A percentile compares a stretch with the other conserved stretches of the same genome.
Evolutionary conservation across 2,797 vertebrate species (phyloP).

Genomic region (Pelochelys cantorii): DNA sequence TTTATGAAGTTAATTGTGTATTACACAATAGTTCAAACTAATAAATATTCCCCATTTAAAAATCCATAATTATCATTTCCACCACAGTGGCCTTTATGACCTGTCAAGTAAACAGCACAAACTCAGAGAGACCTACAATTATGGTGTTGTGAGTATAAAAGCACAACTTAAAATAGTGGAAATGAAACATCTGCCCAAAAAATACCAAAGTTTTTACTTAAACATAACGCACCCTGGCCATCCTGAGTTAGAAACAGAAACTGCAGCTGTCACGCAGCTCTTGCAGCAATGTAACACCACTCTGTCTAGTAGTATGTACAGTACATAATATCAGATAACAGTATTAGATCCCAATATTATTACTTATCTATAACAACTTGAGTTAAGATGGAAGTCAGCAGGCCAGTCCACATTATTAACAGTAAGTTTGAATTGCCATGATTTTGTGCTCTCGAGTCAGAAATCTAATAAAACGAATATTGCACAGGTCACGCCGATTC

Average conservation of each 20-base stretch:
- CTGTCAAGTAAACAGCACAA: constrained; percentile 52
- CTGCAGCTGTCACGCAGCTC: background rate
- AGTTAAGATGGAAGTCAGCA: constrained; percentile 5
- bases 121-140: constrained; percentile 41
- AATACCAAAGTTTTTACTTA: constrained; percentile 25
- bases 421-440: background rate
- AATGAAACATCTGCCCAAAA: constrained; percentile 39
- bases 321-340: background rate
- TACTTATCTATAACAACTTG: background rate
- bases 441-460: background rate
- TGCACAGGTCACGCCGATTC: no score
- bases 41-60: constrained; percentile 56
- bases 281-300: constrained; percentile 36
- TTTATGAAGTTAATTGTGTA: constrained; percentile 1
- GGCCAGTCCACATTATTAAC: background rate
- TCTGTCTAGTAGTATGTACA: background rate
- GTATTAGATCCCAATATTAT: background rate
- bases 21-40: constrained; percentile 9
- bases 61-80: constrained; percentile 31
- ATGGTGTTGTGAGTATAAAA: constrained; percentile 43
- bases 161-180: background rate
- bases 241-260: constrained; percentile 43
- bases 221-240: background rate
- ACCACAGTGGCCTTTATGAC: background rate
- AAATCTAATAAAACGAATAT: no score